phyloP scores from a whole-genome alignment of 2,113 vertebrate genomes.

The Cyprinodon tularosa region DNA sequence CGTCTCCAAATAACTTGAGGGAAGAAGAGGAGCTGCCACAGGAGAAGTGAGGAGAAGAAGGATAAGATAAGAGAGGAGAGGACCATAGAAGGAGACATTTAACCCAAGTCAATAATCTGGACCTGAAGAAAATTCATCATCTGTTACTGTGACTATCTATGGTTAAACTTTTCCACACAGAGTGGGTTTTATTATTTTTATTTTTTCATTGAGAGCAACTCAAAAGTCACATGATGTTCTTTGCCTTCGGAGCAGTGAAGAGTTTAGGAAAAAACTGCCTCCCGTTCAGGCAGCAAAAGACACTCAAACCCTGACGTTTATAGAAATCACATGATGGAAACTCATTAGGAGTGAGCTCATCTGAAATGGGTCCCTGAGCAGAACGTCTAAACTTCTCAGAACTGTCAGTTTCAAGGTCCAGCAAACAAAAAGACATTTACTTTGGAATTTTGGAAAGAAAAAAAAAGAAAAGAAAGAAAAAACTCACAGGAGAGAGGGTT shows the following conservation, averaged over 20 bases:
- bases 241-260: conserved; percentile 49
- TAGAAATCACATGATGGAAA: conserved; percentile 64
- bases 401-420: background rate
- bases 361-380: conserved; percentile 14
- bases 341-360: conserved; percentile 35
- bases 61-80: conserved; percentile 45
- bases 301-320: conserved; percentile 18
- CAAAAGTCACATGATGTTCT: conserved; percentile 55
- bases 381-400: background rate
- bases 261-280: conserved; percentile 14
- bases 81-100: conserved; percentile 72
- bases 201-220: background rate
- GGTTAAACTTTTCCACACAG: conserved; percentile 38
- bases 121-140: conserved; percentile 60
- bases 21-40: conserved; percentile 21
- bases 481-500: no score
- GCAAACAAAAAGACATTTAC: background rate
- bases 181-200: background rate
- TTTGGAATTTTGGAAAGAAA: background rate
- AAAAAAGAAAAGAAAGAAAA: background rate
- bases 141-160: conserved; percentile 75
- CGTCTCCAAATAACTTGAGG: conserved; percentile 46
- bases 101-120: conserved; percentile 63
- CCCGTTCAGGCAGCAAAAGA: conserved; percentile 17
- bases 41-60: conserved; percentile 12